Percentiles rank a stretch among this genome's conserved stretches.
Evolutionary conservation across 1,140 invertebrate genomes (phyloP).

Genomic region (Amyelois transitella): DNA sequence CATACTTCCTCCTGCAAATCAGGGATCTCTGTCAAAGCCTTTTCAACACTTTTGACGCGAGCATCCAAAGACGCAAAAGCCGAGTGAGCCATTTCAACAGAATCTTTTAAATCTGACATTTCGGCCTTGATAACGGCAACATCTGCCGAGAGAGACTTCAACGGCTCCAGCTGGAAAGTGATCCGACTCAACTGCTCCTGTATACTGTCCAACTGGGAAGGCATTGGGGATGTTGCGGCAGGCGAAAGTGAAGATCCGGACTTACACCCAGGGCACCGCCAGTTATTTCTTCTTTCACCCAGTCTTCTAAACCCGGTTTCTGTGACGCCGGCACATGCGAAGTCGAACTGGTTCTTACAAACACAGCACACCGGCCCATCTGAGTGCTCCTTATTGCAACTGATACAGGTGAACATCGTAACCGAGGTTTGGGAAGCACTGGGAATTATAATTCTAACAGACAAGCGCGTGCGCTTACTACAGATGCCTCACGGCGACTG

Average conservation of each 20-base stretch:
- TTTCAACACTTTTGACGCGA: no score
- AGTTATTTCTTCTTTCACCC: slow-evolving; percentile 17
- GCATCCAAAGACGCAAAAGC: no score
- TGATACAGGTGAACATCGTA: no score
- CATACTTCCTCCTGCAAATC: no score
- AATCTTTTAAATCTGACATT: slow-evolving; percentile 10
- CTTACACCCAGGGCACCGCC: slow-evolving; percentile 21
- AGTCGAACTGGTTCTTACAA: slow-evolving; percentile 17
- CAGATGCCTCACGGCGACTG: no score
- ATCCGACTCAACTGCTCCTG: slow-evolving; percentile 14
- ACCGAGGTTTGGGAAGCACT: no score
- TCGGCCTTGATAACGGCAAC: slow-evolving; percentile 21
- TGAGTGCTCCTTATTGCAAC: no score
- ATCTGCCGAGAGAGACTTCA: slow-evolving; percentile 16
- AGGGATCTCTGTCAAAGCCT: no score
- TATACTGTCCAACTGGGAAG: slow-evolving; percentile 13
- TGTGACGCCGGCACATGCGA: slow-evolving; percentile 18
- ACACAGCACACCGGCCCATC: slow-evolving; percentile 5
- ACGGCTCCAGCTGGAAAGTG: slow-evolving; percentile 8
- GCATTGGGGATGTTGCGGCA: background rate
- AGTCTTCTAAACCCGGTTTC: slow-evolving; percentile 22
- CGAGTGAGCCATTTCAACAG: slow-evolving; percentile 10
- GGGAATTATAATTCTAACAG: no score
- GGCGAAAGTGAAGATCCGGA: background rate
- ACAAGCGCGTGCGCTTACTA: no score